Conservation (phyloP, 1,140 invertebrate species). For the Pseudomyrmex dendroicus region DNA sequence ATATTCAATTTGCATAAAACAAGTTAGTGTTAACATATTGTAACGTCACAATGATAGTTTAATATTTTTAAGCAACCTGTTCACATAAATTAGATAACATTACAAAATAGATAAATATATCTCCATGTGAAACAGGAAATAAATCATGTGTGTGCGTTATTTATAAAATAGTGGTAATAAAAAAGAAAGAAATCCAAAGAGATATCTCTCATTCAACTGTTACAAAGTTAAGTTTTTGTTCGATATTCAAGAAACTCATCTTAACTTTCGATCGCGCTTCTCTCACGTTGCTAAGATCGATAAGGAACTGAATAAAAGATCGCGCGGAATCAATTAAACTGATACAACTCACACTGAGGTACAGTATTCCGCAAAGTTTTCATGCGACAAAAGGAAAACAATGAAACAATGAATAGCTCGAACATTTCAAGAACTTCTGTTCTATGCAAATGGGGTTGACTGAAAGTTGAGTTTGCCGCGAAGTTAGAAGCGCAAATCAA, state of each 20-base stretch:
- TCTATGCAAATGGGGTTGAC: background rate
- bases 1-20: background rate
- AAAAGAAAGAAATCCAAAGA: no score
- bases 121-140: no score
- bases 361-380: constrained; percentile 9
- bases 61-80: no score
- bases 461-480: background rate
- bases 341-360: background rate
- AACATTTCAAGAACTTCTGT: background rate
- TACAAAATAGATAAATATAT: no score
- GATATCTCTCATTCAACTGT: no score
- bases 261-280: background rate
- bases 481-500: background rate
- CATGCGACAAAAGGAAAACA: background rate
- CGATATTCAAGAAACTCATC: background rate
- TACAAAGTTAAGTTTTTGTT: background rate
- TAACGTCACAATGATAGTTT: no score
- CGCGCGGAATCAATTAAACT: background rate
- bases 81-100: no score
- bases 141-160: background rate
- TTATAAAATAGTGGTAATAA: background rate
- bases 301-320: constrained; percentile 26
- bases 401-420: background rate
- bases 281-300: background rate
- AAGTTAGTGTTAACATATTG: no score